A percentile compares a stretch with the other conserved stretches of the same genome.
These are phyloP conservation scores for Macrophya alboannulata DNA, from an alignment of 2,888 invertebrate genomes.

Conservation along the genomic window DNA sequence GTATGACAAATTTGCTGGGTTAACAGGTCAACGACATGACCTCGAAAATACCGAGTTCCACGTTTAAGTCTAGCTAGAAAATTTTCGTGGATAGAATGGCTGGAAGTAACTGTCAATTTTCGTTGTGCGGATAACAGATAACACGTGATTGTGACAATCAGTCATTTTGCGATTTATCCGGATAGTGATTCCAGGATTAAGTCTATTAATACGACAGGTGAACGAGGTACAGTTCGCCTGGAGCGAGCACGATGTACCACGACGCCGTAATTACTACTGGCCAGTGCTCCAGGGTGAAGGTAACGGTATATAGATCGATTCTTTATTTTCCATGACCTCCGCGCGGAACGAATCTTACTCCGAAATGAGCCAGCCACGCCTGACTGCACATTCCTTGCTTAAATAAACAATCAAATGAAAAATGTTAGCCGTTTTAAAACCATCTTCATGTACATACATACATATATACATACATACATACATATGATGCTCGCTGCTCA, in stretches of 20 bases:
- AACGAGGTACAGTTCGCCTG: conserved; percentile 38
- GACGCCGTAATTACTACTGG: conserved; percentile 49
- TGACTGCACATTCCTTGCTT: conserved; percentile 34
- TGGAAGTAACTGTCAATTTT: background rate
- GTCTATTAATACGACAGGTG: conserved; percentile 46
- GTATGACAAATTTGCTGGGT: background rate
- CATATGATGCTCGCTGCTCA: background rate
- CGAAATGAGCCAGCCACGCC: conserved; percentile 62
- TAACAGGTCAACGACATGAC: background rate
- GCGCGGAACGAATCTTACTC: conserved; percentile 65
- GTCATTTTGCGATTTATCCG: background rate
- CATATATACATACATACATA: background rate
- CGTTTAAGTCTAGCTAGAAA: background rate
- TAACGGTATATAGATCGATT: conserved; percentile 72
- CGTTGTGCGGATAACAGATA: background rate
- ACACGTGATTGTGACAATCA: background rate
- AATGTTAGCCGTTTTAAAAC: conserved; percentile 18
- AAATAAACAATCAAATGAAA: conserved; percentile 40
- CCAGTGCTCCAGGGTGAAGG: conserved; percentile 66
- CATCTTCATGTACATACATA: background rate
- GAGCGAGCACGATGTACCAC: conserved; percentile 27
- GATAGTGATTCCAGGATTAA: conserved; percentile 27
- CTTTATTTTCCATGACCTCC: conserved; percentile 65
- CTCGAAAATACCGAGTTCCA: background rate
- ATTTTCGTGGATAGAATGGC: background rate